Conservation (phyloP, 2,113 vertebrate species). For the Pycnonotus jocosus region DNA sequence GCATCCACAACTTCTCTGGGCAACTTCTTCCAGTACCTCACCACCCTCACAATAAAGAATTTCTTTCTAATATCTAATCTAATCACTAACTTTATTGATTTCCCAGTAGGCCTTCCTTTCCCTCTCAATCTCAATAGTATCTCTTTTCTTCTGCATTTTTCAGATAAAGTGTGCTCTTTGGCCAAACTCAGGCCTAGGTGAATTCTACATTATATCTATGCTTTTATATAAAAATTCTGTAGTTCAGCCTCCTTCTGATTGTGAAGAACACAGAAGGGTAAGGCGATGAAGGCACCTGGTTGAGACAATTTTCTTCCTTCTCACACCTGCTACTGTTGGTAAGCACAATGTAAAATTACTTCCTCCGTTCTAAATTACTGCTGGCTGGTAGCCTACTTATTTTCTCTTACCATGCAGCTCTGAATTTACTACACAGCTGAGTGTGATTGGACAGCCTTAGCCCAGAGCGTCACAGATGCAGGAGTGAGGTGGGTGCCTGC, state of each 20-base stretch:
- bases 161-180: background rate
- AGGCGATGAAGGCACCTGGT: background rate
- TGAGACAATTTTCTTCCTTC: background rate
- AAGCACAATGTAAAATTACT: background rate
- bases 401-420: background rate
- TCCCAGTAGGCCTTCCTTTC: background rate
- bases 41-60: background rate
- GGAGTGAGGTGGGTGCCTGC: background rate
- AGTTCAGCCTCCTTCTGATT: background rate
- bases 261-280: background rate
- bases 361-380: background rate
- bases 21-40: background rate
- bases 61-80: background rate
- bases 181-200: background rate
- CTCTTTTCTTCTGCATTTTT: background rate
- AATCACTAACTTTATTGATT: background rate
- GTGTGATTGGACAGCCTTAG: background rate
- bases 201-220: background rate
- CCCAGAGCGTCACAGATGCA: rapidly evolving
- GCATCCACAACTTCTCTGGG: background rate
- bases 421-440: background rate
- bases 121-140: background rate
- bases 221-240: background rate
- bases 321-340: background rate
- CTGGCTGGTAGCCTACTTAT: background rate